Evolutionary conservation across 2,113 vertebrate species (phyloP), one percentile per base, ranked within the genome.

Genomic region (Zosterops pallidus): DNA sequence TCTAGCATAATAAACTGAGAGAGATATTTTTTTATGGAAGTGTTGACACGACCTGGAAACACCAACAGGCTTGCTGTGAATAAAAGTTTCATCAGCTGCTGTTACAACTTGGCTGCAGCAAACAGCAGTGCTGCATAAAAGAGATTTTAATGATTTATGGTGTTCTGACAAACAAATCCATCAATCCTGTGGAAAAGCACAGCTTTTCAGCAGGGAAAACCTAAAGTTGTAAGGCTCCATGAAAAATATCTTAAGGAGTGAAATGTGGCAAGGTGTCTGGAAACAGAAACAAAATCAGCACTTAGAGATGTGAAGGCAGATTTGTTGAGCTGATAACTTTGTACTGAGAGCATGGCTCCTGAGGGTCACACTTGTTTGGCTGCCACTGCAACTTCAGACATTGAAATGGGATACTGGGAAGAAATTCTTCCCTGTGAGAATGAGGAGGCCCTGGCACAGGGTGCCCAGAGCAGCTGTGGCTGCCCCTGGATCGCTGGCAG

Each of bases 41-140:
- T 42, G 87, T 89, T 96, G 91, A 94, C 84, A 59, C 0, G 79
- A 83, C 90, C 92, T 94, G 89, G 52, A 94, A 95, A 95, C 94
- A 89, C 67, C 52, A 65, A 31, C 67, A 39, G 75, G 26, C 93
- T 95, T 89, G 69, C 78, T 89, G 18, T 42, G 94, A 86, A 86
- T 95, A 77, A 86, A 95, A 95, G 89, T 92, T 90, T 92, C 62
- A 92, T 94, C 90, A 91, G 63, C 82, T 88, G 4, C 78, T 41
- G 59, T 80, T 85, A 85, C 67, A 65, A 55, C 60, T 59, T 77
- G 87, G 88, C 93, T 80, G 84, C 21, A 87, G 87, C 89, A 55
- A 72, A 42, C 37, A 72, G 90, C 75, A 47, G 55, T 9, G 15
- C 84, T 67, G 90, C 86, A 55, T 92, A 91, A 80, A 94, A 63